Evolutionary conservation across 2,113 vertebrate genomes (phyloP).

Genomic region (Dicerorhinus sumatrensis): DNA sequence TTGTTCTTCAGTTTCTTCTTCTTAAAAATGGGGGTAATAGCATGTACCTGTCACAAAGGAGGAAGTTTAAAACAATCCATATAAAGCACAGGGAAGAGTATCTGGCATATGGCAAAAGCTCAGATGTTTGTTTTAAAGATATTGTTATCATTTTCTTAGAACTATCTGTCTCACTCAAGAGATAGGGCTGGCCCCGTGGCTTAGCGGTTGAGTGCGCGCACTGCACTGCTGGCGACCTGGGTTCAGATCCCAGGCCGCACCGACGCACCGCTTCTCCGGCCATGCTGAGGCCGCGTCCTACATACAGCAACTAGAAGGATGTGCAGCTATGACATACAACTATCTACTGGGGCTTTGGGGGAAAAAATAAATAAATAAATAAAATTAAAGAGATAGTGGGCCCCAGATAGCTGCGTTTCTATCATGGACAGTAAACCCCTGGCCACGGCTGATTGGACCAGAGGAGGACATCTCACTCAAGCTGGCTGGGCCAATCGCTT

Average conservation of each 20-base stretch:
- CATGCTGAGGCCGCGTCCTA: too few species aligned
- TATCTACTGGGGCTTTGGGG: too few species aligned
- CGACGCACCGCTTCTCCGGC: too few species aligned
- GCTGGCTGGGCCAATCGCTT: neutral
- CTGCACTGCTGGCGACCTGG: too few species aligned
- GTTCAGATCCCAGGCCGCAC: too few species aligned
- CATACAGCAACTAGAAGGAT: too few species aligned
- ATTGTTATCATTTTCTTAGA: conserved; percentile 4
- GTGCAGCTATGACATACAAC: too few species aligned
- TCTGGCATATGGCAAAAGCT: neutral
- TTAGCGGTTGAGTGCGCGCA: too few species aligned
- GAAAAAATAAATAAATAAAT: too few species aligned
- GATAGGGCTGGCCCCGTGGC: neutral
- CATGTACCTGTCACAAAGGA: neutral
- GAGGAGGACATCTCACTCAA: neutral
- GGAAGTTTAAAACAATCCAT: neutral
- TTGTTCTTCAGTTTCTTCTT: neutral
- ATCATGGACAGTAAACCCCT: neutral
- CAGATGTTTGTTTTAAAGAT: neutral
- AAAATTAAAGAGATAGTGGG: neutral
- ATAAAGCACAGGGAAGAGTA: neutral
- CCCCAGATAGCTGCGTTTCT: neutral
- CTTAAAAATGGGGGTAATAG: neutral
- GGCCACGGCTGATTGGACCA: neutral
- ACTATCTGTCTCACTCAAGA: neutral